Conservation (phyloP, 2,113 vertebrate genomes). For the Brachyhypopomus occidentalis region DNA sequence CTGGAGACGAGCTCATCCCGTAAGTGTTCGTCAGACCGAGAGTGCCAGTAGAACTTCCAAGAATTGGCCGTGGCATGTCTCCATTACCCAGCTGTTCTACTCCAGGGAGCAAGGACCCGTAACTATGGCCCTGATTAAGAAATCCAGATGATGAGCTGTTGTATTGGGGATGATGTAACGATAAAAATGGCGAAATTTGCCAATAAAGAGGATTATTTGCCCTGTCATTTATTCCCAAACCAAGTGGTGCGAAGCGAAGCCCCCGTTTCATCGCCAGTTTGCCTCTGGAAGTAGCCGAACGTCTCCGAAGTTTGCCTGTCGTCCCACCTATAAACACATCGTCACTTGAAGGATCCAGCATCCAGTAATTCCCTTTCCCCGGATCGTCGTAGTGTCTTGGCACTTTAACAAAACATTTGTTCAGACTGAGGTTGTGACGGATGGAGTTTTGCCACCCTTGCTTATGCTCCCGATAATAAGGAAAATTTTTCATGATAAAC, state of each 20-base stretch:
- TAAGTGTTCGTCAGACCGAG: slow-evolving; percentile 71
- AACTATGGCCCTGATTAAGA: slow-evolving; percentile 69
- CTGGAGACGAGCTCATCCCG: slow-evolving; percentile 73
- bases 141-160: slow-evolving; percentile 72
- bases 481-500: slow-evolving; percentile 83
- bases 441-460: slow-evolving; percentile 85
- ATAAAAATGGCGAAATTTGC: slow-evolving; percentile 79
- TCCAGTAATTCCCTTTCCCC: slow-evolving; percentile 82
- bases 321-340: slow-evolving; percentile 81
- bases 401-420: slow-evolving; percentile 82
- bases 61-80: slow-evolving; percentile 70
- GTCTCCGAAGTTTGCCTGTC: slow-evolving; percentile 78
- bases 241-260: slow-evolving; percentile 75
- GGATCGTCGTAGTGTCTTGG: slow-evolving; percentile 82
- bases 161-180: slow-evolving; percentile 77
- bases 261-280: slow-evolving; percentile 79
- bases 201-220: slow-evolving; percentile 76
- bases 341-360: slow-evolving; percentile 80
- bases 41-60: slow-evolving; percentile 63
- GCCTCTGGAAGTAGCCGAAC: slow-evolving; percentile 77
- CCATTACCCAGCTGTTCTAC: slow-evolving; percentile 74
- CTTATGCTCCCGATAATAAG: slow-evolving; percentile 81
- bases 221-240: slow-evolving; percentile 73
- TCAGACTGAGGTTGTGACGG: slow-evolving; percentile 80
- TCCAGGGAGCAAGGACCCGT: slow-evolving; percentile 73